Evolutionary conservation across 1,140 invertebrate genomes (phyloP).

Genomic region (Drosophila kepulauana): DNA sequence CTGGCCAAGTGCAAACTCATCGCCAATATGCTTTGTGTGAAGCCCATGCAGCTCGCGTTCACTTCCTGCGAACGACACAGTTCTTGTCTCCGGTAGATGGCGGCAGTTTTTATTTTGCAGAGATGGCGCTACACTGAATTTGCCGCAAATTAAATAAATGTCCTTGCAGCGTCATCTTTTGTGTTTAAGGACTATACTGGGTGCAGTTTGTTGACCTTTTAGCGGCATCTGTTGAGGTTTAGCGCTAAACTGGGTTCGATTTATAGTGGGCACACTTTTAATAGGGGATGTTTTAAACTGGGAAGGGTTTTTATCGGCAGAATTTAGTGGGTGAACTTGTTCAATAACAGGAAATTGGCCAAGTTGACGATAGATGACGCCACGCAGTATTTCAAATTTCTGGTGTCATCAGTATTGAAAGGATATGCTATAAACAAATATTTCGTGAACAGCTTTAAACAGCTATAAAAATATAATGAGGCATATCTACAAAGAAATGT

Average conservation of each 20-base stretch:
- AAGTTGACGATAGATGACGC: constrained; percentile 16
- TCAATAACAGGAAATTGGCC: not conserved
- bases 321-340: not conserved
- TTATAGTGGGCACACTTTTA: not conserved
- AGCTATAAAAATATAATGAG: too few relatives aligned
- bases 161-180: constrained; percentile 10
- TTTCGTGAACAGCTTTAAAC: too few relatives aligned
- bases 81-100: too few relatives aligned
- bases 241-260: constrained; percentile 7
- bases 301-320: not conserved
- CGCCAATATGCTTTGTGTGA: constrained; percentile 32
- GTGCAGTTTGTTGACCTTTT: not conserved
- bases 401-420: too few relatives aligned
- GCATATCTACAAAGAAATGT: too few relatives aligned
- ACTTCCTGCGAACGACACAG: not conserved
- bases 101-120: not conserved
- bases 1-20: constrained; percentile 42
- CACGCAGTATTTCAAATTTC: not conserved
- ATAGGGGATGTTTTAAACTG: constrained; percentile 16
- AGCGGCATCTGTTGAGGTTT: constrained; percentile 19
- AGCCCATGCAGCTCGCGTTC: constrained; percentile 50
- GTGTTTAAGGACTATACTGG: not conserved
- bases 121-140: constrained; percentile 23
- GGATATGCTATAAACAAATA: too few relatives aligned
- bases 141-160: constrained; percentile 9